Evolutionary conservation across 2,888 invertebrate species (phyloP).

Genomic region (Chesias legatella): DNA sequence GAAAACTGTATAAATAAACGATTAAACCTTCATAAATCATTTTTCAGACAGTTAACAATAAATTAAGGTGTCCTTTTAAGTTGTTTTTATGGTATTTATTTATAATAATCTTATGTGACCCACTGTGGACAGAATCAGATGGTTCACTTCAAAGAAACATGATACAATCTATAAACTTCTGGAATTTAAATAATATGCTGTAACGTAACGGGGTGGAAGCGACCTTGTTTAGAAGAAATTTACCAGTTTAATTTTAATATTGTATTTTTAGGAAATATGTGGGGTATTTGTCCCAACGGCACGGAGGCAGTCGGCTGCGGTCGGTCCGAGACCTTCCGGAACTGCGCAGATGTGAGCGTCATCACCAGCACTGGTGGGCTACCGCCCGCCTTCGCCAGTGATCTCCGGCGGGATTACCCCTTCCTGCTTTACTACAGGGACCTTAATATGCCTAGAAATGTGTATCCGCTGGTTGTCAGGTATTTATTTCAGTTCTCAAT

Average conservation of each 20-base stretch:
- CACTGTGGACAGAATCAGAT: too few species aligned
- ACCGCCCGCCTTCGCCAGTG: constrained; percentile 84
- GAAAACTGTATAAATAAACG: constrained; percentile 2
- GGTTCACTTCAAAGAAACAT: too few species aligned
- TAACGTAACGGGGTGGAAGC: neutral
- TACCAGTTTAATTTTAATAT: neutral
- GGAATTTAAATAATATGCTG: neutral
- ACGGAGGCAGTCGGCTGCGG: constrained; percentile 94
- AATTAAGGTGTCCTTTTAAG: constrained; percentile 15
- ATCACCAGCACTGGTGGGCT: constrained; percentile 88
- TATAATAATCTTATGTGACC: too few species aligned
- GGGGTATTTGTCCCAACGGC: constrained; percentile 93
- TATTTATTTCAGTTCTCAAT: constrained; percentile 37
- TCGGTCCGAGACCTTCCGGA: constrained; percentile 93
- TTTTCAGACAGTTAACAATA: constrained; percentile 14
- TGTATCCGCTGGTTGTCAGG: constrained; percentile 89
- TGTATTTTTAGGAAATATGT: constrained; percentile 86
- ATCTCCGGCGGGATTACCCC: constrained; percentile 83
- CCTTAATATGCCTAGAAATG: constrained; percentile 82
- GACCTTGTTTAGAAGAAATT: neutral
- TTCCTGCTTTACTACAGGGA: constrained; percentile 89
- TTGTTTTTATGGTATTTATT: constrained; percentile 5
- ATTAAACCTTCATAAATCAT: constrained; percentile 19
- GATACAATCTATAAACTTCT: too few species aligned
- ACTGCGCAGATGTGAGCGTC: constrained; percentile 93